Conservation (phyloP, 2,797 vertebrate species). For the Pitangus sulphuratus region DNA sequence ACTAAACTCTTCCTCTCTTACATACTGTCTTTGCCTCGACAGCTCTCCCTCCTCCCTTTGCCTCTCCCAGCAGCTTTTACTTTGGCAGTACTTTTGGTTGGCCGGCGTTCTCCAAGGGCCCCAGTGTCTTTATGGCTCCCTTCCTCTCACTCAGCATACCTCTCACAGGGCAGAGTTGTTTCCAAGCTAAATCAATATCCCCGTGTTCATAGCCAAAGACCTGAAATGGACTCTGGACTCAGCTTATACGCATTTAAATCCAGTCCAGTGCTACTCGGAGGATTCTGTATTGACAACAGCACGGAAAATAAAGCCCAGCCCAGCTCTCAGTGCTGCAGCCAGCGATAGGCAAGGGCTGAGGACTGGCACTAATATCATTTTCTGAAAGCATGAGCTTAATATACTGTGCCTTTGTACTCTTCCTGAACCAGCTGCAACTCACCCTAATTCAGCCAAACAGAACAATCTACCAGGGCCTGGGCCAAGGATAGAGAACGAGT, state of each 20-base stretch:
- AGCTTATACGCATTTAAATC: background rate
- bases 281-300: background rate
- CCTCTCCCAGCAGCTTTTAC: background rate
- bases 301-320: background rate
- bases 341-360: background rate
- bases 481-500: background rate
- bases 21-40: background rate
- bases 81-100: background rate
- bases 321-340: background rate
- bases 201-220: background rate
- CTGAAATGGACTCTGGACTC: background rate
- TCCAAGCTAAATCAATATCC: constrained; percentile 19
- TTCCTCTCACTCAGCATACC: background rate
- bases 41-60: background rate
- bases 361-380: background rate
- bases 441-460: background rate
- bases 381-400: background rate
- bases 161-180: background rate
- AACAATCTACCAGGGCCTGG: background rate
- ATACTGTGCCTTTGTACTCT: background rate
- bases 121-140: background rate
- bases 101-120: background rate
- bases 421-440: background rate
- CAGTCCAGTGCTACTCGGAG: background rate
- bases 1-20: background rate